Evolutionary conservation across 2,113 vertebrate species (phyloP), one percentile per base, ranked within the genome.

Genomic region (Polypterus senegalus): DNA sequence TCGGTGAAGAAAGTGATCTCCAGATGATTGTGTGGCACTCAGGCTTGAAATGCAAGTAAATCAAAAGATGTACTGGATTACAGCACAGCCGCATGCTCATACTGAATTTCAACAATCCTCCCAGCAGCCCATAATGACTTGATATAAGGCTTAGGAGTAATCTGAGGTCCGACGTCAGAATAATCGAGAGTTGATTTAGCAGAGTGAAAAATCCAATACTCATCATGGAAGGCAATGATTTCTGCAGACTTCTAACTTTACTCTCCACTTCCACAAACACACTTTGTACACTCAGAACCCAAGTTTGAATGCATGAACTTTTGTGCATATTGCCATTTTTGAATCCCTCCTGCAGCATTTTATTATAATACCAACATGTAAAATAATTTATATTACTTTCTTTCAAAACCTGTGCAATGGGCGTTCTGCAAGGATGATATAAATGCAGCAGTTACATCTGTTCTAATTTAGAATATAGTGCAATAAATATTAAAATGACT

Each of bases 201-300:
- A 70, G 63, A 74, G 73, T 64, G 71, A 78, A 78, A 27, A 86
- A 82, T 73, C 77, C 77, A 82, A 81, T 81, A 76, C 67, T 68
- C 73, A 74, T 76, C 74, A 77, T 74, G 67, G 73, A 70, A 77
- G 75, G 76, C 81, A 83, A 82, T 82, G 79, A 80, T 76, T 82
- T 81, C 72, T 76, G 69, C 70, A 75, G 71, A 76, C 74, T 73
- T 76, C 71, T 74, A 76, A 73, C 78, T 81, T 76, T 80, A 81
- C 74, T 77, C 71, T 27, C 27, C 27, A 27, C 27, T 27, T 27
- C 27, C 27, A 27, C 27, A 27, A 27, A 27, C 27, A 27, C 27
- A 27, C 27, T 27, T 27, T 27, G 27, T 27, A 27, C 27, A 27
- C 27, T 27, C 27, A 27, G 27, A 27, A 27, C 27, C 2, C 27